Base-by-base conservation (phyloP, 2,797 vertebrate species). In the Clamator glandarius region DNA sequence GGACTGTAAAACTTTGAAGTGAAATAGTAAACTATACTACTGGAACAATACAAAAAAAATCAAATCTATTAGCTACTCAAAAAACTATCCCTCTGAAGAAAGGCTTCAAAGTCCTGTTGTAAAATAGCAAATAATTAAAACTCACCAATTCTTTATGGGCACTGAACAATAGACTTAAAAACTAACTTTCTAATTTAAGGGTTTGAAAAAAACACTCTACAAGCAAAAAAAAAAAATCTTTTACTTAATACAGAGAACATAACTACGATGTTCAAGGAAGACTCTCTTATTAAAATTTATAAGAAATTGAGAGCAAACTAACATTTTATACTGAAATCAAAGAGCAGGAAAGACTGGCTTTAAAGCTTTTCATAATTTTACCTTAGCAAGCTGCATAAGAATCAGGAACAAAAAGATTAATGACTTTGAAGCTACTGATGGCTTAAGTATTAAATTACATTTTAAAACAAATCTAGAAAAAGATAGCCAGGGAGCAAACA, bases 111-210 rank as follows among this genome's bases (percentile, higher is more conserved):
- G 77, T 75, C 36, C 19, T 87, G 33, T 23, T 88, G 48, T 39
- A 89, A 95, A 93, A 81, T 63, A 90, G 4, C 57, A 86, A 90
- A 84, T 85, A 91, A 93, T 91, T 50, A 93, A 89, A 62, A 63
- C 42, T 84, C 39, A 42, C 50, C 18, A 50, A 19, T 79, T 95
- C 70, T 70, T 92, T 74, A 69, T 46, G 31, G 39, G 58, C 80
- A 82, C 26, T 29, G 18, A 94, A 91, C 36, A 93, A 92, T 26
- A 58, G 9, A 44, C 50, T 93, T 95, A 73, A 83, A 90, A 96
- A 89, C 36, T 80, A 48, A 75, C 92, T 88, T 87, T 28, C 10
- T 42, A 87, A 95, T 4, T 87, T 21, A 93, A 92, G 69, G 48
- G 33, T 64, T 26, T 61, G 33, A 82, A 89, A 87, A 48, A 92